These are phyloP conservation scores for Sitta carolinensis DNA, from an alignment of 2,797 vertebrate species.

Conservation along the genomic window DNA sequence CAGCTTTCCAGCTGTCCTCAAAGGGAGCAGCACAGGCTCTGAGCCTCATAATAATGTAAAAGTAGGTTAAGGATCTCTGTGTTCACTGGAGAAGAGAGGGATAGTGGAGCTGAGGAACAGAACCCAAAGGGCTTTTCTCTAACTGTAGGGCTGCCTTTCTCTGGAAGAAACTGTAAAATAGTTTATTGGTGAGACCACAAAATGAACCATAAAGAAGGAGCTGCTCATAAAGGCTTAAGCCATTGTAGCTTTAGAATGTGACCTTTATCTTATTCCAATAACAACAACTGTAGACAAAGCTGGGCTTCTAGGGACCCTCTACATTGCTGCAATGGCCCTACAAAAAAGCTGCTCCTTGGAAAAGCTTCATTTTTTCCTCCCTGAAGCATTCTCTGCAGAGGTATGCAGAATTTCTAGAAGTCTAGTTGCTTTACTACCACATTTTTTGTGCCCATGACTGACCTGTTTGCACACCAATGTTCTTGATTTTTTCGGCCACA, in stretches of 20 bases:
- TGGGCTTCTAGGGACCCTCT: background rate
- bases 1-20: constrained; percentile 58
- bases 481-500: background rate
- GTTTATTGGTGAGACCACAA: constrained; percentile 4
- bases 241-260: constrained; percentile 5
- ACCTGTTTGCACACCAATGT: background rate
- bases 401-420: background rate
- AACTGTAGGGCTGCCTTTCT: background rate
- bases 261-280: constrained; percentile 12
- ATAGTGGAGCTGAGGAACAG: background rate
- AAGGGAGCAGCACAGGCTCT: constrained; percentile 38
- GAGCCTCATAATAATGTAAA: constrained; percentile 13
- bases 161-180: constrained; percentile 11
- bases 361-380: background rate
- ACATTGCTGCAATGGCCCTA: background rate
- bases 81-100: constrained; percentile 16
- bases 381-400: background rate
- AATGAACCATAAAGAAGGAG: background rate
- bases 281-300: background rate
- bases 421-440: background rate
- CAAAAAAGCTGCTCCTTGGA: background rate
- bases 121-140: constrained; percentile 38
- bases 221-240: background rate
- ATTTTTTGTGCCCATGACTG: background rate
- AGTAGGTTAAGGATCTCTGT: constrained; percentile 65